Evolutionary conservation across 1,140 invertebrate genomes (phyloP), one percentile per base, ranked within the genome.

Genomic region (Hylaeus volcanicus): DNA sequence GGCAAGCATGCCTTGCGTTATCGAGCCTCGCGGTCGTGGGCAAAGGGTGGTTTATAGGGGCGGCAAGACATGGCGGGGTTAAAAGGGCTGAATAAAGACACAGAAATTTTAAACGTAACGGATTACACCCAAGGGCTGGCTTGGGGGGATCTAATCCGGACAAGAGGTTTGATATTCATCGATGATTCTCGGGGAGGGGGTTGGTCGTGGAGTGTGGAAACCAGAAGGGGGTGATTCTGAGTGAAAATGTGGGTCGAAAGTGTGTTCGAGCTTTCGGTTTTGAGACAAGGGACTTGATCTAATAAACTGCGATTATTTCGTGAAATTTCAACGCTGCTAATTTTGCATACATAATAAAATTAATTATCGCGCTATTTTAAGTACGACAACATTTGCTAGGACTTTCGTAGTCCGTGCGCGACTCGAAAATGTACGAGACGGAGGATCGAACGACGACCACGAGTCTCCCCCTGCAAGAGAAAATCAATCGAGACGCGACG

Each of bases 401-500:
- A 26, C 26, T 26, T 26, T 26, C 26, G 26, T 26, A 26, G 26
- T 26, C 26, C 26, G 26, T 26, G 26, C 26, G 26, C 51, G 51
- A 11, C 9, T 11, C 51, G 60, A 56, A 79, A 74, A 79, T 74
- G 65, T 65, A 51, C 77, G 48, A 63, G 48, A 66, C 51, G 56
- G 37, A 43, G 51, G 2, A 11, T 73, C 5, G 66, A n/a, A 64
- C 43, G 26, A 39, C 37, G 48, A 77, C 68, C 79, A 58, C 48
- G 71, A 71, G 41, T 82, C 84, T 66, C 12, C 51, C 51, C 39
- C 11, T 70, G 56, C 64, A 63, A 86, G 81, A 86, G 84, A 86
- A 81, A 83, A 83, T 86, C 85, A 86, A 87, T 87, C 69, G 81
- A 70, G 76, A 86, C 72, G 73, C 85, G 76, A 86, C 58, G 81